Base-by-base conservation (phyloP, 2,888 invertebrate genomes). In the Blastobasis adustella region DNA sequence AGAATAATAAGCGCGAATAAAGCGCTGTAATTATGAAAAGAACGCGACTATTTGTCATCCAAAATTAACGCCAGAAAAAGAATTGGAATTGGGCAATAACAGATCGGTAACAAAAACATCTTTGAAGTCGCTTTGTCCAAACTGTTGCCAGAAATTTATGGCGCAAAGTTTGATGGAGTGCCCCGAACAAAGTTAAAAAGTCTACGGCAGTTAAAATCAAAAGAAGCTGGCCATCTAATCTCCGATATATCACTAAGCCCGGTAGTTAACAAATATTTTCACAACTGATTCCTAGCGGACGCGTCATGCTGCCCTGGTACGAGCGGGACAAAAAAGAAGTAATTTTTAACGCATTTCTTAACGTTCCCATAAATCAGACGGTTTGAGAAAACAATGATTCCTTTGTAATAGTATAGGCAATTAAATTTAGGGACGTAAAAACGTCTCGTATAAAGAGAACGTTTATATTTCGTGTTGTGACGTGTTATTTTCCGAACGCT, bases 321-420 rank as follows among this genome's bases (percentile, higher is more conserved):
- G 23, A 23, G 23, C 2, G 23, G 23, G 23, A 58, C 54, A 55
- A 61, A 63, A 64, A 62, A 63, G 58, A 60, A 60, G 60, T 58
- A 57, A 53, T 60, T 60, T 61, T 62, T 62, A 53, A 53, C 43
- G 40, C 40, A 52, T 56, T 62, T 61, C 74, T 73, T 69, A 73
- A 67, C 64, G 61, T 61, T 55, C 49, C 65, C 68, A 71, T 87
- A 87, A 86, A 87, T 87, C 82, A 84, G 67, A 58, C 62, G 56
- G 78, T 73, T 79, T 81, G 79, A 71, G 77, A 82, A 85, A 84
- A 88, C 88, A 88, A 79, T 76, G 76, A 77, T 72, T 73, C 79
- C 86, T 87, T 88, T 88, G 88, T 88, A 86, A 88, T 80, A 71
- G 73, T 78, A 85, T 82, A 81, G 77, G 81, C 77, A 76, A 79